Conservation (phyloP, 2,797 vertebrate species). For the Bovichtus diacanthus region DNA sequence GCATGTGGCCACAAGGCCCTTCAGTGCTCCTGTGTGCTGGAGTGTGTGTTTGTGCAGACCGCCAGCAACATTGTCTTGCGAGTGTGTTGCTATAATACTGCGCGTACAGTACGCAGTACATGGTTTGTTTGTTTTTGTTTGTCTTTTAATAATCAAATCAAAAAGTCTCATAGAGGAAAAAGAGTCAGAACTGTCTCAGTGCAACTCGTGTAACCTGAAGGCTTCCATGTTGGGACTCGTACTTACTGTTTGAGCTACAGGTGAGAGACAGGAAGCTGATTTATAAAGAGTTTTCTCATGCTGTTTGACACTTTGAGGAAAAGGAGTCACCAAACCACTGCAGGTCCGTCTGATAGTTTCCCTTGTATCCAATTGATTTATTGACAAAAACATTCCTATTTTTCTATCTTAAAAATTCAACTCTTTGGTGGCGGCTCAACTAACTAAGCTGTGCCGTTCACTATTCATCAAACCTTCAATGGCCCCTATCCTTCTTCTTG, state of each 20-base stretch:
- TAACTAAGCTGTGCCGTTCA: background rate
- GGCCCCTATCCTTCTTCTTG: background rate
- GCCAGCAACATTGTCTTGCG: background rate
- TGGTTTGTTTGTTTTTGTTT: background rate
- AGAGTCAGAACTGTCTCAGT: background rate
- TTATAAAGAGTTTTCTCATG: background rate
- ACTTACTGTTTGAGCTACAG: background rate
- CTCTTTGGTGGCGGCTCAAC: background rate
- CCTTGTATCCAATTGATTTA: conserved; percentile 2
- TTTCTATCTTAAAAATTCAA: conserved; percentile 1
- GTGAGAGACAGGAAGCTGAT: background rate
- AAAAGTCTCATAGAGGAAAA: background rate
- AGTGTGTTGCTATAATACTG: background rate
- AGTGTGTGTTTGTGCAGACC: conserved; percentile 21
- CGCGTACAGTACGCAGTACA: background rate
- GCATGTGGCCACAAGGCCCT: conserved; percentile 52
- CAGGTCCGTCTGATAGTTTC: background rate
- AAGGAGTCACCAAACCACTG: background rate
- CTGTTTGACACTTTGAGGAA: background rate
- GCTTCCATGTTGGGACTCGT: no score
- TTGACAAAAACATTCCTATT: background rate
- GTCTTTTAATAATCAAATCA: background rate
- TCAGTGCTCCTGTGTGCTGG: conserved; percentile 32
- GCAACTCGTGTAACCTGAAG: no score
- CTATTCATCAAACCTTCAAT: conserved; percentile 11